Conservation (phyloP, 1,140 invertebrate species). For the Platorchestia sp. region DNA sequence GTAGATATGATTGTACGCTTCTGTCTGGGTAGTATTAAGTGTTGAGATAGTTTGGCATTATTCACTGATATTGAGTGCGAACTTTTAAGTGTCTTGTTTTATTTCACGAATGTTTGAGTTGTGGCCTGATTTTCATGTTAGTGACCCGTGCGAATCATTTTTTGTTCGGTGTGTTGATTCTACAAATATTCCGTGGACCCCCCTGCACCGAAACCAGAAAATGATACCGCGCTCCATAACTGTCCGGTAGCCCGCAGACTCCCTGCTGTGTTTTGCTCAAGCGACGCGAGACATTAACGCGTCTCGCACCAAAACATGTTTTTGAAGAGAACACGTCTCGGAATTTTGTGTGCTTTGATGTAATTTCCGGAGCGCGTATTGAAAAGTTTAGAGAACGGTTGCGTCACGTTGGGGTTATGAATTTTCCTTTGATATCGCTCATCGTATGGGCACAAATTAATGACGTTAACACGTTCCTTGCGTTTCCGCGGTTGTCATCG, state of each 20-base stretch:
- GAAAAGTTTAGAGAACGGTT: not conserved
- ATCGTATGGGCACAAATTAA: not conserved
- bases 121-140: not conserved
- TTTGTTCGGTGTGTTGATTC: not conserved
- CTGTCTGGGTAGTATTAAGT: not conserved
- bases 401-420: not conserved
- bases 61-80: not conserved
- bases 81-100: not conserved
- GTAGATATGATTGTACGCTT: not conserved
- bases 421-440: not conserved
- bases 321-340: not conserved
- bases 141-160: not conserved
- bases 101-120: not conserved
- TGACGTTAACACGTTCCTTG: too few relatives aligned
- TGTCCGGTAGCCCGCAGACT: not conserved
- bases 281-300: not conserved
- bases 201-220: not conserved
- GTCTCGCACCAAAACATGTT: not conserved
- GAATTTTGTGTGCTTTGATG: not conserved
- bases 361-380: not conserved
- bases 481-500: too few relatives aligned
- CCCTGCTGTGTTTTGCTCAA: not conserved
- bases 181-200: not conserved
- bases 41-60: not conserved
- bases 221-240: not conserved